Evolutionary conservation across 2,888 invertebrate species (phyloP).

Genomic region (Alcis repandata): DNA sequence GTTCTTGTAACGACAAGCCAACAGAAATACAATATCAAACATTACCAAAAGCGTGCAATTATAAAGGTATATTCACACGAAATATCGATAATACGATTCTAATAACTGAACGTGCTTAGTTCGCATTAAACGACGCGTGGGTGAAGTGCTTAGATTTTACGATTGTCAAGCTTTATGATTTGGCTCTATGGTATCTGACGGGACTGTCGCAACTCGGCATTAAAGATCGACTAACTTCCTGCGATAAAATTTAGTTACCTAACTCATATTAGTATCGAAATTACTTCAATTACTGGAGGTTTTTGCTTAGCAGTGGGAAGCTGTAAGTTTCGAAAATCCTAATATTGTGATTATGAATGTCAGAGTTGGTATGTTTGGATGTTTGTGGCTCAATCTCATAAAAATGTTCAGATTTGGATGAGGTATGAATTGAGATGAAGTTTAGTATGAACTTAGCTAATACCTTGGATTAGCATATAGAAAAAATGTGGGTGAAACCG

Average conservation of each 20-base stretch:
- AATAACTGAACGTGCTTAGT: constrained; percentile 26
- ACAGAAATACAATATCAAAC: constrained; percentile 1
- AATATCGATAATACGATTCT: constrained; percentile 28
- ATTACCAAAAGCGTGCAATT: constrained; percentile 17
- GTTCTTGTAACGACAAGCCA: neutral
- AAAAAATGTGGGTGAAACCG: too few species aligned
- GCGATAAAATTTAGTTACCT: neutral
- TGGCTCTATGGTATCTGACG: constrained; percentile 14
- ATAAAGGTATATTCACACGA: constrained; percentile 31
- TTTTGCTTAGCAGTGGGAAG: too few species aligned
- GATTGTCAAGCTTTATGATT: constrained; percentile 36
- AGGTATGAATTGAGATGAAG: too few species aligned
- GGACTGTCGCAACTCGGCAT: constrained; percentile 17
- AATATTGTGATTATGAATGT: too few species aligned
- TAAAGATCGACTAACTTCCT: neutral
- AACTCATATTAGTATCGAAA: too few species aligned
- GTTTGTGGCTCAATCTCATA: too few species aligned
- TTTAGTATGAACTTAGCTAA: too few species aligned
- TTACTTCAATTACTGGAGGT: too few species aligned
- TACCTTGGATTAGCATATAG: too few species aligned
- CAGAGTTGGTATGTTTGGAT: too few species aligned
- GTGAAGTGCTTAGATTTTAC: constrained; percentile 37
- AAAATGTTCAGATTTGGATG: too few species aligned
- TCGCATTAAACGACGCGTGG: constrained; percentile 26
- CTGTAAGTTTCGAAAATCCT: too few species aligned